These are phyloP conservation scores for Corythornis cristatus DNA, from an alignment of 2,113 vertebrate genomes.

Conservation along the genomic window DNA sequence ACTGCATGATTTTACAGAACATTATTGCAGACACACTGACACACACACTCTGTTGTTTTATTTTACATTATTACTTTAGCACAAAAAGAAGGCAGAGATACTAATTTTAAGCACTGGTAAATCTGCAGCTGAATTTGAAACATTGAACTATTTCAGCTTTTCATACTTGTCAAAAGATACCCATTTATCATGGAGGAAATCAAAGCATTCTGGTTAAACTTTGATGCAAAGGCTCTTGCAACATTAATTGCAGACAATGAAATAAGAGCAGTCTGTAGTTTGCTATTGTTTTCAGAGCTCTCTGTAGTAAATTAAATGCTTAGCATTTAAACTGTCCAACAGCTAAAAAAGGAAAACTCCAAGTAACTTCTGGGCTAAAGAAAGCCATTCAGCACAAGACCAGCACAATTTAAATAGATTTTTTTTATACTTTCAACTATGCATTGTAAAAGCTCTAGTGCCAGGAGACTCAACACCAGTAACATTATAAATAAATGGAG, in stretches of 20 bases:
- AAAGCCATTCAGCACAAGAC: neutral
- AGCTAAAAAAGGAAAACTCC: conserved; percentile 12
- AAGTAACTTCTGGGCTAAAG: neutral
- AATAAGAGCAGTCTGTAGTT: conserved; percentile 38
- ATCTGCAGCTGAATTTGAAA: neutral
- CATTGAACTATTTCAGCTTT: conserved; percentile 7
- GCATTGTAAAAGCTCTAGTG: neutral
- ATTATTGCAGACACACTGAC: neutral
- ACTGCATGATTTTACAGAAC: neutral
- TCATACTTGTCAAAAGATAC: neutral
- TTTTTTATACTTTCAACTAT: neutral
- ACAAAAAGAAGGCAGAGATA: neutral
- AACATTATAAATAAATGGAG: conserved; percentile 44
- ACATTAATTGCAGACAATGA: conserved; percentile 50
- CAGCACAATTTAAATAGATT: neutral
- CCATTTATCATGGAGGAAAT: conserved; percentile 40
- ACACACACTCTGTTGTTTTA: neutral
- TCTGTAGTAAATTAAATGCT: conserved; percentile 37
- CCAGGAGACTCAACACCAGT: neutral
- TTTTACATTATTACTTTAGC: conserved; percentile 10
- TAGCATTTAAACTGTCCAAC: conserved; percentile 32
- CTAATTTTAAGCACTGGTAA: neutral
- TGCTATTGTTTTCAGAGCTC: conserved; percentile 45
- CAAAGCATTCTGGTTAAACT: conserved; percentile 54
- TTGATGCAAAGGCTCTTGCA: conserved; percentile 44